phyloP scores from a whole-genome alignment of 2,113 vertebrate species.

The Tenrec ecaudatus region DNA sequence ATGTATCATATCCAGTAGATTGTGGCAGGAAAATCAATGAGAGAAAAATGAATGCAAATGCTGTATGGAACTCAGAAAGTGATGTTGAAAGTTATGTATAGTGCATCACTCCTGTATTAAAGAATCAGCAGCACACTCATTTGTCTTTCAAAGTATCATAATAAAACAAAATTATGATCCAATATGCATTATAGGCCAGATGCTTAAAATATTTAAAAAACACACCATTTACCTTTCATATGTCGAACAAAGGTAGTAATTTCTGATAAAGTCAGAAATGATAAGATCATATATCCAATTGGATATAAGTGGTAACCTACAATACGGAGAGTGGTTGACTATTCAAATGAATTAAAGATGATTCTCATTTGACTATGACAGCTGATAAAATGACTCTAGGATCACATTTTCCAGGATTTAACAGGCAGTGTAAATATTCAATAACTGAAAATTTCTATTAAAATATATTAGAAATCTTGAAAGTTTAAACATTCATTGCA shows the following conservation, averaged over 20 bases:
- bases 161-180: slow-evolving; percentile 17
- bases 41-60: slow-evolving; percentile 37
- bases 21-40: slow-evolving; percentile 52
- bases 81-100: slow-evolving; percentile 25
- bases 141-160: slow-evolving; percentile 51
- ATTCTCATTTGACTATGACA: background rate
- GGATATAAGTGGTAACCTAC: background rate
- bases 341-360: background rate
- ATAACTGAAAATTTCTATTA: background rate
- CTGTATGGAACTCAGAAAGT: background rate
- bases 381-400: slow-evolving; percentile 5
- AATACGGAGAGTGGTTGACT: background rate
- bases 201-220: background rate
- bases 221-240: background rate
- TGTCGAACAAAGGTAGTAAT: background rate
- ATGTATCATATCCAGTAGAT: background rate
- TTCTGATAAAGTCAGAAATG: background rate
- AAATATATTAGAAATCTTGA: background rate
- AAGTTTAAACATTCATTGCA: background rate
- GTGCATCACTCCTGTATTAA: background rate
- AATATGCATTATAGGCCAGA: background rate
- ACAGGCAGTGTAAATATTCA: background rate
- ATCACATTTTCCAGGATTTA: background rate
- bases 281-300: background rate
- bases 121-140: background rate